phyloP scores from a whole-genome alignment of 2,113 vertebrate genomes.

The Paramisgurnus dabryanus region DNA sequence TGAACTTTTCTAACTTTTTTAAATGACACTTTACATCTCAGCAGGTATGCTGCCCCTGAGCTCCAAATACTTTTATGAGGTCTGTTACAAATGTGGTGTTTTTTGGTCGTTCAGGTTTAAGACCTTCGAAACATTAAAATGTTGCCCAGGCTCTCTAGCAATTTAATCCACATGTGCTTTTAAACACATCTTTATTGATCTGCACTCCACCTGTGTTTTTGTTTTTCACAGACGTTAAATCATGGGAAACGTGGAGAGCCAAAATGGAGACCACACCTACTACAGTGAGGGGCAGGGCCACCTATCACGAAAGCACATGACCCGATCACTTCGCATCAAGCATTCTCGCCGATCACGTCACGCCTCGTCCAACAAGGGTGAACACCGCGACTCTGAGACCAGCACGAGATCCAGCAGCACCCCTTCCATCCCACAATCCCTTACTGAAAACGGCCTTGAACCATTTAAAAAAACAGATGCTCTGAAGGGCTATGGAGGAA shows the following conservation, averaged over 20 bases:
- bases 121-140: background rate
- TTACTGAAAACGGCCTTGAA: slow-evolving; percentile 89
- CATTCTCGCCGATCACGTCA: slow-evolving; percentile 78
- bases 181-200: background rate
- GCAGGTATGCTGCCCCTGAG: background rate
- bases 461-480: slow-evolving; percentile 75
- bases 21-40: background rate
- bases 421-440: slow-evolving; percentile 95
- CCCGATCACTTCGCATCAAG: slow-evolving; percentile 89
- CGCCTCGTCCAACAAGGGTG: slow-evolving; percentile 81
- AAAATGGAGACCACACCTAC: slow-evolving; percentile 85
- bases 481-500: slow-evolving; percentile 80
- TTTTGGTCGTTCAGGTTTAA: slow-evolving; percentile 26
- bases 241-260: slow-evolving; percentile 98
- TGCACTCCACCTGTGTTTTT: background rate
- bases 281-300: slow-evolving; percentile 79
- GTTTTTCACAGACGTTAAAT: slow-evolving; percentile 71
- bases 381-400: slow-evolving; percentile 85
- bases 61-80: background rate
- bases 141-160: background rate
- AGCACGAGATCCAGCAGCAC: slow-evolving; percentile 95
- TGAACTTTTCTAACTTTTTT: background rate
- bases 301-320: slow-evolving; percentile 88
- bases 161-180: background rate
- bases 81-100: slow-evolving; percentile 10